Conservation (phyloP, 2,113 vertebrate genomes). For the Pteruthius melanotis region DNA sequence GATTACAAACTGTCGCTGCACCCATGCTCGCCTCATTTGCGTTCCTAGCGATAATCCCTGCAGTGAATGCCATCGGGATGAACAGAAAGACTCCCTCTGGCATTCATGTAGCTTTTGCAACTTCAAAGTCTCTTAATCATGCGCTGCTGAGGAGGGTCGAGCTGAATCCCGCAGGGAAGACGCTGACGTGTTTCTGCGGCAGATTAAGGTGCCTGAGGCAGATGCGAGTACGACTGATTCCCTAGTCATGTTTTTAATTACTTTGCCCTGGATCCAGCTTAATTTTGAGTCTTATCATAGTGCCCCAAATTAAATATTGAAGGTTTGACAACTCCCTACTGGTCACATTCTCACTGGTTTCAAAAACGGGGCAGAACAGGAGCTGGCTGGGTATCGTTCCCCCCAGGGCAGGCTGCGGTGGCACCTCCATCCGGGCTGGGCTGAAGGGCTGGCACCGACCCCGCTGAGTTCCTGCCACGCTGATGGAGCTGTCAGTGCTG, state of each 20-base stretch:
- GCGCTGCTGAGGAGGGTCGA: not conserved
- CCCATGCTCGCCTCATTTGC: not conserved
- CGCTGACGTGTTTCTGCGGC: rapidly evolving
- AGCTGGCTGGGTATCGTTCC: not conserved
- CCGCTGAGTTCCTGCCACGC: rapidly evolving
- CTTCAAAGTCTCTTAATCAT: rapidly evolving
- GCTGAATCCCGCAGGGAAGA: not conserved
- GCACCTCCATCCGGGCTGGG: rapidly evolving
- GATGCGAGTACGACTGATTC: not conserved
- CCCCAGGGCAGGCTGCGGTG: rapidly evolving
- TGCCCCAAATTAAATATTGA: not conserved
- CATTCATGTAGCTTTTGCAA: not conserved
- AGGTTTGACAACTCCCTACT: not conserved
- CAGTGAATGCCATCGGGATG: not conserved
- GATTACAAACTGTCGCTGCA: not conserved
- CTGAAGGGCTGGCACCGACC: not conserved
- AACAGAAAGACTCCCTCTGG: not conserved
- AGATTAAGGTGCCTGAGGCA: not conserved
- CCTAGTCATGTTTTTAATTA: not conserved
- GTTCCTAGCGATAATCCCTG: not conserved
- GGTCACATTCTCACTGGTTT: not conserved
- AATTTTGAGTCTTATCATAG: not conserved
- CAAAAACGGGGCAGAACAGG: not conserved
- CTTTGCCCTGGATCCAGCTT: not conserved
- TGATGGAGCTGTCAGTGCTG: not conserved